A percentile compares a stretch with the other conserved stretches of the same genome.
Evolutionary conservation across 2,797 vertebrate species (phyloP).

Genomic region (Anas georgica): DNA sequence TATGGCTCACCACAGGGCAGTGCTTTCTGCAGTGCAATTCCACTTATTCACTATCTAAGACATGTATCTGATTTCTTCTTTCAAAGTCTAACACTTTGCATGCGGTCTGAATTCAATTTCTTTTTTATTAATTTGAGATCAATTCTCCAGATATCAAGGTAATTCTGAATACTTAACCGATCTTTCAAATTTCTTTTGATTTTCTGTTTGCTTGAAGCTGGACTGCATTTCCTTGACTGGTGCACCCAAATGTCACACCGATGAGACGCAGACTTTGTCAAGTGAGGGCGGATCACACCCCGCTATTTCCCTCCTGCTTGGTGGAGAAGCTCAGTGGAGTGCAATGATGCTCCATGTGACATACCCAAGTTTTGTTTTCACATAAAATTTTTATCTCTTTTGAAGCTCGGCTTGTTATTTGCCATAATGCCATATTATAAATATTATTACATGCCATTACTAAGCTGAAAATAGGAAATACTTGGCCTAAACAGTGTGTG

Average conservation of each 20-base stretch:
- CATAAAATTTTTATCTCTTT: neutral
- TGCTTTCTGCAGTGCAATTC: neutral
- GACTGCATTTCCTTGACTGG: neutral
- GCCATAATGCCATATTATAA: neutral
- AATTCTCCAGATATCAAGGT: neutral
- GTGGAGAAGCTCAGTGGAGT: neutral
- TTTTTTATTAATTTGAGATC: neutral
- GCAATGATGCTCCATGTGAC: neutral
- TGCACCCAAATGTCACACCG: accelerated
- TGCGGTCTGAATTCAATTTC: neutral
- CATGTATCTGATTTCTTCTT: neutral
- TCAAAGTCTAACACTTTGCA: neutral
- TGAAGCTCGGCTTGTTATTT: neutral
- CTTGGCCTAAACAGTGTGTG: neutral
- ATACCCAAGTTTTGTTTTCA: neutral
- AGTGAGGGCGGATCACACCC: neutral
- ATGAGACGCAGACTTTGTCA: neutral
- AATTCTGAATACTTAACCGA: accelerated
- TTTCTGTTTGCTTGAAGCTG: neutral
- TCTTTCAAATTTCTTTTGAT: neutral
- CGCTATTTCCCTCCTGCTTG: neutral
- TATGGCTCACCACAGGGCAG: neutral
- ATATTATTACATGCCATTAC: neutral
- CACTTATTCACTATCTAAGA: neutral
- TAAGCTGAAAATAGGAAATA: neutral